These are phyloP conservation scores for Stegastes partitus DNA, from an alignment of 2,113 vertebrate species.

Conservation along the genomic window DNA sequence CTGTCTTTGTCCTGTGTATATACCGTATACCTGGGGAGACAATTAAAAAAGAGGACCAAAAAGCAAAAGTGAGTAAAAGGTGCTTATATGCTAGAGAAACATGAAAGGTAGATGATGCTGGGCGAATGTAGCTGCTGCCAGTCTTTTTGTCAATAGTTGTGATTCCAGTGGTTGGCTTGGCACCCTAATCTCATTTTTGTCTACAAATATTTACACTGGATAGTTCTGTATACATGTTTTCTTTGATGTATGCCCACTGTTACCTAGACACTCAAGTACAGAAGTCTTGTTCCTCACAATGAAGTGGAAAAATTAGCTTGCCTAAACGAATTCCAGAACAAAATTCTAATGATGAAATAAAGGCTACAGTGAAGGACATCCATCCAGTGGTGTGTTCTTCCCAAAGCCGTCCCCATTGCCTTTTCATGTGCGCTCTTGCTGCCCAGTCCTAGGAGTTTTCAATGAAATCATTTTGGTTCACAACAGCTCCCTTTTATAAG, in stretches of 20 bases:
- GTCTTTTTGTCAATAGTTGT: conserved; percentile 68
- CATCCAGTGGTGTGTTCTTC: too few relatives aligned
- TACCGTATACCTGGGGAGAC: conserved; percentile 44
- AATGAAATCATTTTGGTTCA: too few relatives aligned
- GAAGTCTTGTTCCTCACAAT: too few relatives aligned
- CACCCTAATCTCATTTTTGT: conserved; percentile 62
- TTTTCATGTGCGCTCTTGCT: too few relatives aligned
- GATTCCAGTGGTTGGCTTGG: conserved; percentile 64
- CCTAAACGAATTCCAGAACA: too few relatives aligned
- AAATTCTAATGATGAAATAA: too few relatives aligned
- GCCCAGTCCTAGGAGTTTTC: too few relatives aligned
- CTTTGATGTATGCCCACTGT: conserved; percentile 15
- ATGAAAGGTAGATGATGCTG: conserved; percentile 18
- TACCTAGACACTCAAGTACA: too few relatives aligned
- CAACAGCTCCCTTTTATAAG: too few relatives aligned
- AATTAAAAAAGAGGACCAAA: conserved; percentile 57
- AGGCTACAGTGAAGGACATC: too few relatives aligned
- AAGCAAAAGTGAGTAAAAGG: conserved; percentile 69
- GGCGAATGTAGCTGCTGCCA: conserved; percentile 27
- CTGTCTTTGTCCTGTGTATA: conserved; percentile 35
- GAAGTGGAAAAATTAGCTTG: too few relatives aligned
- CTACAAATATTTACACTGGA: conserved; percentile 80
- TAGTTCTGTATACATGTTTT: conserved; percentile 65
- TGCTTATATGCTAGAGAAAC: conserved; percentile 58
- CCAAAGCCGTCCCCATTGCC: too few relatives aligned